Evolutionary conservation across 2,113 vertebrate species (phyloP).

Genomic region (Mirza zaza): DNA sequence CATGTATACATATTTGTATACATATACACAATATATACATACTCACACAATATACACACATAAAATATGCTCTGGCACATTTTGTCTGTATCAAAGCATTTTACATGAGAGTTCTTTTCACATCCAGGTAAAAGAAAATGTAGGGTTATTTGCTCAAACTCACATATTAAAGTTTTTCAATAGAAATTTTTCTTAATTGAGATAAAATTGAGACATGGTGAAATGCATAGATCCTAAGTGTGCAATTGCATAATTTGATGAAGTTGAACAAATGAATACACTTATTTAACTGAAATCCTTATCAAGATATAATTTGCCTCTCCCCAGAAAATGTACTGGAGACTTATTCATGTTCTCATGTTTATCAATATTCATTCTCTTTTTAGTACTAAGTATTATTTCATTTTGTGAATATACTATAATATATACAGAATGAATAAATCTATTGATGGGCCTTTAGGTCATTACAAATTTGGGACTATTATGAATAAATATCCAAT

Average conservation of each 20-base stretch:
- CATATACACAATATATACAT: not conserved
- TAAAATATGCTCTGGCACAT: not conserved
- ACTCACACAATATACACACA: not conserved
- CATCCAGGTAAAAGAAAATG: not conserved
- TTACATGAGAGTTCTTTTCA: not conserved
- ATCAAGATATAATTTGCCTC: not conserved
- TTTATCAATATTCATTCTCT: not conserved
- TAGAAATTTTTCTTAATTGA: not conserved
- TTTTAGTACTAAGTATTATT: not conserved
- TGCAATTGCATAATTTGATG: not conserved
- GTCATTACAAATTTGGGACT: not conserved
- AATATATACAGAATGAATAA: not conserved
- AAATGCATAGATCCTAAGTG: not conserved
- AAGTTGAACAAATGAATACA: slow-evolving; percentile 5
- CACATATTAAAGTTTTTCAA: not conserved
- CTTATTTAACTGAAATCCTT: not conserved
- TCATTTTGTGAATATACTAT: not conserved
- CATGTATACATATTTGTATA: too few relatives aligned
- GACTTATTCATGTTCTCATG: not conserved
- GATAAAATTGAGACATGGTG: not conserved
- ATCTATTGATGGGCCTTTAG: not conserved
- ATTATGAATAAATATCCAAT: not conserved
- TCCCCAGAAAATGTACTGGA: not conserved
- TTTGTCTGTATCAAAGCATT: not conserved
- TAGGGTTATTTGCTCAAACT: not conserved